Evolutionary conservation across 2,797 vertebrate genomes (phyloP).

Genomic region (Stomatorhinus walkeri): DNA sequence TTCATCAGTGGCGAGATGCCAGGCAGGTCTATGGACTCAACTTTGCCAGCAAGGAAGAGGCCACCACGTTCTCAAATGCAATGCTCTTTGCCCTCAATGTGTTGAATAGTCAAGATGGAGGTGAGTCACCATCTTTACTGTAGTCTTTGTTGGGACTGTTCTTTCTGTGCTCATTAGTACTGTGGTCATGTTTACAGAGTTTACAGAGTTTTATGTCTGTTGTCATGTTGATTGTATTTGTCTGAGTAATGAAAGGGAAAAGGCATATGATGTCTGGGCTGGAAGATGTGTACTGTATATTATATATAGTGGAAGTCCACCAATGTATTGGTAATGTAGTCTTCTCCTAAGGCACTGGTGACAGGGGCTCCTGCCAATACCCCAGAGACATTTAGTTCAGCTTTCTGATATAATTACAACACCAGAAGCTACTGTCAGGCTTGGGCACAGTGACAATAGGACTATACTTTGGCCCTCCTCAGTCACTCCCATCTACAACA

Average conservation of each 20-base stretch:
- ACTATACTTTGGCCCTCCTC: not conserved
- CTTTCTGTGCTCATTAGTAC: not conserved
- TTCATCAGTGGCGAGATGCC: slow-evolving; percentile 95
- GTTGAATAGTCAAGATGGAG: slow-evolving; percentile 92
- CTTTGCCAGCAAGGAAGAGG: slow-evolving; percentile 96
- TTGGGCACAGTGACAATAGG: not conserved
- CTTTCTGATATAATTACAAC: not conserved
- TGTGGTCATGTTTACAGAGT: not conserved
- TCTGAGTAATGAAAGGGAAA: not conserved
- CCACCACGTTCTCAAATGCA: slow-evolving; percentile 91
- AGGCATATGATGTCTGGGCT: not conserved
- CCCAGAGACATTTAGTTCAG: not conserved
- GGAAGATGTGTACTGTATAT: not conserved
- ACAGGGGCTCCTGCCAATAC: not conserved
- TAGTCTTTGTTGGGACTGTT: not conserved
- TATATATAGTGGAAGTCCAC: not conserved
- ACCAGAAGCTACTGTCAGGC: not conserved
- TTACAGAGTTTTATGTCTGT: not conserved
- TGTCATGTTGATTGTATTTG: not conserved
- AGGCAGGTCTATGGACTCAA: slow-evolving; percentile 94
- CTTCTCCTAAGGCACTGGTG: not conserved
- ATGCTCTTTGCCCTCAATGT: slow-evolving; percentile 93
- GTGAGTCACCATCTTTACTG: slow-evolving; percentile 45
- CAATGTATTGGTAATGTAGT: not conserved
- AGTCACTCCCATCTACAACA: not conserved